Evolutionary conservation across 1,140 invertebrate species (phyloP).

Genomic region (Bradynema listronoti): DNA sequence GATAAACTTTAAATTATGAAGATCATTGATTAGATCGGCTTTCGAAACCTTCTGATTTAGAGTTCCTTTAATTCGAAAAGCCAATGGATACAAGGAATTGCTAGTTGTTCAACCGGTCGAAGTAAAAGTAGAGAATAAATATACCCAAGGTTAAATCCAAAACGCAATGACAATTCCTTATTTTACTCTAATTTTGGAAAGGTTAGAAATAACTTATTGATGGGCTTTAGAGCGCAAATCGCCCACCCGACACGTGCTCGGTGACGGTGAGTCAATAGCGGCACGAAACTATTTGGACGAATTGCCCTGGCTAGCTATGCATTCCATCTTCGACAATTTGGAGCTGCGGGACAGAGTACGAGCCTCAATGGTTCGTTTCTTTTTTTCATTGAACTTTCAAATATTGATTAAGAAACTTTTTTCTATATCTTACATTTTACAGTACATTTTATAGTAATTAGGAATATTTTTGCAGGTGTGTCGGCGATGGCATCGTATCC

Average conservation of each 20-base stretch:
- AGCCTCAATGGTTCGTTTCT: conserved; percentile 11
- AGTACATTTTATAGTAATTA: background rate
- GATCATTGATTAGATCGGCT: no score
- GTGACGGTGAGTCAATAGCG: background rate
- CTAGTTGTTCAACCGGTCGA: no score
- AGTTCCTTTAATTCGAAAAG: conserved; percentile 3
- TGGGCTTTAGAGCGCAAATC: conserved; percentile 11
- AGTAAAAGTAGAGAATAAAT: no score
- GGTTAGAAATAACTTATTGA: no score
- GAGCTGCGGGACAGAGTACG: conserved; percentile 6
- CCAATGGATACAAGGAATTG: conserved; percentile 1
- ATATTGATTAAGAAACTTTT: background rate
- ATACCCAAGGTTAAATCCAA: no score
- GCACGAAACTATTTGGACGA: conserved; percentile 1
- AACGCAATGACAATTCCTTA: no score
- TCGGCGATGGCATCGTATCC: conserved; percentile 17
- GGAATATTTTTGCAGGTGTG: conserved; percentile 14
- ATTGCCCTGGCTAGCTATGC: conserved; percentile 9
- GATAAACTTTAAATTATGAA: no score
- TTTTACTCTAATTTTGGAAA: no score
- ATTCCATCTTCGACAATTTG: conserved; percentile 12
- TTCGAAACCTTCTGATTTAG: no score
- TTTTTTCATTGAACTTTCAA: background rate
- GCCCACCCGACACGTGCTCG: background rate
- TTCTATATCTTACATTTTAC: background rate